phyloP scores from a whole-genome alignment of 2,888 invertebrate species.

The Tridacna crocea region DNA sequence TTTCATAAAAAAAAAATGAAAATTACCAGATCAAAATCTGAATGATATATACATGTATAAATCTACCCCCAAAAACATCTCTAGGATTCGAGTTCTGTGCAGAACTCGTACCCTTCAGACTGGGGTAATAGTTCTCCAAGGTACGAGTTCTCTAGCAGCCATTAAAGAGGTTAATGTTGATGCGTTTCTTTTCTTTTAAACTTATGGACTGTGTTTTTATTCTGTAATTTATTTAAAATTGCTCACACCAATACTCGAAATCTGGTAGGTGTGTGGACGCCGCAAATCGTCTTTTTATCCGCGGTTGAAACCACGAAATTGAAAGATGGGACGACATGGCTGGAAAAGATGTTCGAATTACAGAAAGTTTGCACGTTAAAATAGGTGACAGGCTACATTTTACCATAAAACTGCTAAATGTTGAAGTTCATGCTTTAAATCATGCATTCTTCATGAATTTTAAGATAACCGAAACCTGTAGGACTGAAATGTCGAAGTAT shows the following conservation, averaged over 20 bases:
- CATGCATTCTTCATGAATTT: neutral
- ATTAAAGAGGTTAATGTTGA: neutral
- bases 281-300: neutral
- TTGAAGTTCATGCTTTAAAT: neutral
- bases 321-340: conserved; percentile 67
- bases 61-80: too few relatives aligned
- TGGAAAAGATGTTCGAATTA: conserved; percentile 90
- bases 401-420: neutral
- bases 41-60: too few relatives aligned
- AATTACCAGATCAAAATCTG: too few relatives aligned
- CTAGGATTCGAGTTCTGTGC: too few relatives aligned
- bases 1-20: too few relatives aligned
- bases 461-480: neutral
- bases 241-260: neutral
- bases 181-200: neutral
- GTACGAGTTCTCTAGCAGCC: neutral
- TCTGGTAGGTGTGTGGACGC: neutral
- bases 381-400: conserved; percentile 88
- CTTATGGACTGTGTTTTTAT: neutral
- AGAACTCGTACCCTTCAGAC: too few relatives aligned
- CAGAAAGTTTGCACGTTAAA: conserved; percentile 97
- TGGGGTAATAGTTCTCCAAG: neutral
- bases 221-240: neutral
- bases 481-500: neutral
- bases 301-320: neutral